phyloP scores from a whole-genome alignment of 2,888 invertebrate species.

The Clivina fossor region DNA sequence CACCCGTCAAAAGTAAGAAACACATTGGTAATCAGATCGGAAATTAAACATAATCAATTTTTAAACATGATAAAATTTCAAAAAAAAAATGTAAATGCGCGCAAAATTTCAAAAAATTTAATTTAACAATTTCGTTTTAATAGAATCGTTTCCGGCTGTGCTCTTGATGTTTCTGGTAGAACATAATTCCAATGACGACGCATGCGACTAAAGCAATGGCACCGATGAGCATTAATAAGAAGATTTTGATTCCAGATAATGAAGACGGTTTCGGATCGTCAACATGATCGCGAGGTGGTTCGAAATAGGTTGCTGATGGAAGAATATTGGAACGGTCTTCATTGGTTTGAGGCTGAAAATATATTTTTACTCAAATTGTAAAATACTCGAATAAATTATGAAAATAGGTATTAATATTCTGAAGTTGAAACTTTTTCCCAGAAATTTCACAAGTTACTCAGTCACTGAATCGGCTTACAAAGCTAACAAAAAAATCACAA shows the following conservation, averaged over 20 bases:
- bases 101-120: too few species aligned
- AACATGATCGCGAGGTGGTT: slow-evolving; percentile 87
- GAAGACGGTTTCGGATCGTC: slow-evolving; percentile 85
- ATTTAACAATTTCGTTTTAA: slow-evolving; percentile 48
- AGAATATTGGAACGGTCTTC: slow-evolving; percentile 81
- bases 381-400: slow-evolving; percentile 2
- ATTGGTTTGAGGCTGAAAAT: slow-evolving; percentile 59
- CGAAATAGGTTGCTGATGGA: slow-evolving; percentile 87
- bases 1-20: too few species aligned
- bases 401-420: slow-evolving; percentile 24
- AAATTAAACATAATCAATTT: too few species aligned
- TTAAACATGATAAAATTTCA: too few species aligned
- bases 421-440: too few species aligned
- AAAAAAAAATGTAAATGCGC: too few species aligned
- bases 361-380: slow-evolving; percentile 17
- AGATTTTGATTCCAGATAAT: slow-evolving; percentile 88
- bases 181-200: slow-evolving; percentile 86
- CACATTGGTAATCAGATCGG: too few species aligned
- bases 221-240: slow-evolving; percentile 82
- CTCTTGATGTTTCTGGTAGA: slow-evolving; percentile 91
- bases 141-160: slow-evolving; percentile 86
- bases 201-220: slow-evolving; percentile 81
- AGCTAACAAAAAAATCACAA: too few species aligned
- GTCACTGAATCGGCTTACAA: too few species aligned
- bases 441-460: too few species aligned